These are phyloP conservation scores for Eupithecia subfuscata DNA, from an alignment of 2,888 invertebrate species.

Conservation along the genomic window DNA sequence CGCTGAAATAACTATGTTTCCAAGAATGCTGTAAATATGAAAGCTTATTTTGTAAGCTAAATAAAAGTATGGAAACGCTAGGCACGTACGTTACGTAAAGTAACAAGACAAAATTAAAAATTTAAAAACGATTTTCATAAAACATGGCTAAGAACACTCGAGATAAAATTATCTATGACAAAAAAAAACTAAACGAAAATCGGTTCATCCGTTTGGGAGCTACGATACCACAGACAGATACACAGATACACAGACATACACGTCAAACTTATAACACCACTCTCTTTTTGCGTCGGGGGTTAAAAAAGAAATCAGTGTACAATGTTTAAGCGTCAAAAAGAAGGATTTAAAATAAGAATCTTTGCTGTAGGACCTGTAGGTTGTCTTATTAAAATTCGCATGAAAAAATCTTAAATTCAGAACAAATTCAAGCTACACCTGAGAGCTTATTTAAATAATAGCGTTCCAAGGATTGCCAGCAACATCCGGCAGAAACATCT, in stretches of 20 bases:
- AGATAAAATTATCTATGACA: too few species aligned
- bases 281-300: too few species aligned
- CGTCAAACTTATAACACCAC: too few species aligned
- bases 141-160: too few species aligned
- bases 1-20: not conserved
- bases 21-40: not conserved
- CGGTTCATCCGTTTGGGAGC: too few species aligned
- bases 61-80: not conserved
- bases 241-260: too few species aligned
- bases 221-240: too few species aligned
- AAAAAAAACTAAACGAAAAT: too few species aligned
- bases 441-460: slow-evolving; percentile 31
- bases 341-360: not conserved
- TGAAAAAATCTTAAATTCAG: not conserved
- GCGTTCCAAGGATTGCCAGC: slow-evolving; percentile 27
- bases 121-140: too few species aligned
- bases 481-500: slow-evolving; percentile 52
- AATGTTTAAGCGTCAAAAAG: not conserved
- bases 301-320: not conserved
- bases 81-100: not conserved
- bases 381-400: not conserved
- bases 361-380: not conserved
- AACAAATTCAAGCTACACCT: slow-evolving; percentile 21
- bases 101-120: too few species aligned
- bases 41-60: not conserved